Evolutionary conservation across 2,113 vertebrate species (phyloP), one percentile per base, ranked within the genome.

Genomic region (Sturnira hondurensis): DNA sequence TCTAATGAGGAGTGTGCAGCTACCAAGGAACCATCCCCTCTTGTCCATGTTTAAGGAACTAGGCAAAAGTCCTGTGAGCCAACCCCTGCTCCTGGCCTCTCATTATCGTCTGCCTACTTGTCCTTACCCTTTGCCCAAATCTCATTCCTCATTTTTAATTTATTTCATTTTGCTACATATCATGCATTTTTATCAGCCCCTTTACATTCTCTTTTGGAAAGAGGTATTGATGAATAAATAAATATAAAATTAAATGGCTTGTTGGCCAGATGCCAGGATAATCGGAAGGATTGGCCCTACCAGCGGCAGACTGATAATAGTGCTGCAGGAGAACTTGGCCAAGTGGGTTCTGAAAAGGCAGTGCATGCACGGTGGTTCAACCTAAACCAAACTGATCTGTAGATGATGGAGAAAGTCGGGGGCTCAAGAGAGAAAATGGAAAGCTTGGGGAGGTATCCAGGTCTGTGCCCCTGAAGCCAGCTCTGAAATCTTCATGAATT

Each of bases 201-300:
- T 96, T 93, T 76, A 85, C 81, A 70, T 77, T 93, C 58, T 95
- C 90, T 86, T 93, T 83, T 15, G 87, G 80, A 93, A 92, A 89
- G 80, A 77, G 2, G 24, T 73, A 67, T 63, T 82, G 65, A 97
- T 97, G 58, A 97, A 89, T 97, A 93, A 91, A 80, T 96, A 94
- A 97, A 92, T 63, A 80, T 80, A 77, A 92, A 87, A 87, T 93
- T 77, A 96, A 94, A 86, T 86, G 11, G 52, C 47, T 63, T 43
- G 13, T 86, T 91, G 71, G 61, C 77, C 84, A 47, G 56, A 91
- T 81, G 91, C 67, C 96, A 81, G 68, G 16, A 67, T 71, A 68
- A 84, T 80, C 50, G 13, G 65, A 96, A 93, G 36, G 43, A 86
- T 22, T 43, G 56, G n/a, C 54, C 63, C 36, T 68, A 47, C 80